Base-by-base conservation (phyloP, 2,113 vertebrate genomes). In the Rhabdornis inornatus region DNA sequence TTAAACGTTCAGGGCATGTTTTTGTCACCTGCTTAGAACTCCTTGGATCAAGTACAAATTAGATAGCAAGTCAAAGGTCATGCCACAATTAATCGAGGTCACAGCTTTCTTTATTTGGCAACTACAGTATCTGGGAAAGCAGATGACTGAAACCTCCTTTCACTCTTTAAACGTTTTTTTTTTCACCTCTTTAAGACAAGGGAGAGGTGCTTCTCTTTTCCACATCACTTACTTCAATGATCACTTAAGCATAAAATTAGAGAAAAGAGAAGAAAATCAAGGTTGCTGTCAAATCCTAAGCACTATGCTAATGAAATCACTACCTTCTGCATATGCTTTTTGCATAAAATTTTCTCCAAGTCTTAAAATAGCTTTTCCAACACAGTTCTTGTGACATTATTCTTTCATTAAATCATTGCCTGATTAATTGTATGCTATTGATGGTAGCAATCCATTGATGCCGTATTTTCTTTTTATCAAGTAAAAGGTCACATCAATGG, bases 401-500 rank as follows among this genome's bases (percentile, higher is more conserved):
- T 96, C 89, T 96, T 96, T 96, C 95, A 97, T 96, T 97, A 97
- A 97, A 95, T 94, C 78, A 77, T 97, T 30, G 85, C 87, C 66
- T 93, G 91, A 92, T 90, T 98, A 97, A 97, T 96, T 97, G 94
- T 95, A 93, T 92, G 80, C 90, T 96, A 96, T 88, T 95, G 95
- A 96, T 80, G 89, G 93, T 92, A 96, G 79, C 90, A 96, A 95
- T 89, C 85, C 94, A 87, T 89, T 92, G 96, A 94, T 93, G 97
- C 18, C 68, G 50, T 75, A 77, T 97, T 97, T 97, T 94, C 89
- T 95, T 96, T 97, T 85, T 94, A 95, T 93, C 95, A 95, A 96
- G 93, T 56, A 95, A 97, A 97, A 97, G 92, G 91, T 97, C 97
- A 94, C 84, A 91, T 92, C 79, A 93, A 24, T 64, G 92, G 91